Evolutionary conservation across 2,797 vertebrate species (phyloP), one percentile per base, ranked within the genome.

Genomic region (Enteromius viviparus): DNA sequence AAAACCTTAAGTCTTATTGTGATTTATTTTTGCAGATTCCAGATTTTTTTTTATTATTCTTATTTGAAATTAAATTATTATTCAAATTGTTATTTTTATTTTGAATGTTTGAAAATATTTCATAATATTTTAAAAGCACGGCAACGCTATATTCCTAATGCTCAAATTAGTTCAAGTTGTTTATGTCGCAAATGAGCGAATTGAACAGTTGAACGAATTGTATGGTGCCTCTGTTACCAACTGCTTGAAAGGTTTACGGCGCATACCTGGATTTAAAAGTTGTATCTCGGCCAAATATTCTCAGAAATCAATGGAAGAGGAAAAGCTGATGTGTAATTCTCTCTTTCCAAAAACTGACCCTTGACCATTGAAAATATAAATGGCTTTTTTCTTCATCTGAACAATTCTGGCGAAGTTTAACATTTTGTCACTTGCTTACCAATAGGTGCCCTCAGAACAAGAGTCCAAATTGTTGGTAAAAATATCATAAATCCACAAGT

Each of bases 211-310:
- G 32, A 34, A 34, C 32, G 3, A 34, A 34, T 4, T 34, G 3
- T 4, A 34, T 3, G 3, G 32, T 3, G 32, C 32, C 32, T 34
- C 32, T 34, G 32, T 34, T 76, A 26, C 62, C 47, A 75, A 71
- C 75, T 40, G 51, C 23, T 3, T 45, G 37, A 51, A 53, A 34
- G n/a, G 51, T 32, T 45, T 32, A 32, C 23, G 37, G 45, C 40
- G 66, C 49, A 68, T 53, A 85, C 83, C 78, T 85, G 77, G 78
- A 51, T 76, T 75, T 76, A 45, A 45, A 3, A 12, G 10, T 12
- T 45, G 42, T 45, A 45, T 14, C 45, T 47, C 3, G 12, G 45
- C 12, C 45, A 14, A 47, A 47, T 47, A 12, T 45, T 45, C 3
- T 45, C 45, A 45, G 45, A 45, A 3, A 45, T 45, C 45, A 45